Percentiles rank a stretch among this genome's conserved stretches.
phyloP scores from a whole-genome alignment of 2,797 vertebrate genomes.

The Amphiprion clarkii region DNA sequence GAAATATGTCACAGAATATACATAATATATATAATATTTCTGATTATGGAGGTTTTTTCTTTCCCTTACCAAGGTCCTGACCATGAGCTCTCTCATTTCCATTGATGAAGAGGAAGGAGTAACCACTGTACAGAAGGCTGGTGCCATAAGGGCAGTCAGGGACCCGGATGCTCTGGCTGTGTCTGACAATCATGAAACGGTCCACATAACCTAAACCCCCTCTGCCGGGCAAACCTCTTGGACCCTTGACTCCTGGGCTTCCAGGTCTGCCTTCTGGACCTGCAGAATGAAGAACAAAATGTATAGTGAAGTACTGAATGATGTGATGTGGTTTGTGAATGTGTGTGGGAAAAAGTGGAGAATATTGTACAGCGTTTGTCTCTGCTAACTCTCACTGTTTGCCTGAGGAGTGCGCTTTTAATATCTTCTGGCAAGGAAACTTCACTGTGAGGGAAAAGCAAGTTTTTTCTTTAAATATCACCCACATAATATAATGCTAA shows the following conservation, averaged over 20 bases:
- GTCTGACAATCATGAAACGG: constrained; percentile 92
- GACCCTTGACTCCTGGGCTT: constrained; percentile 86
- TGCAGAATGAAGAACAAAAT: constrained; percentile 59
- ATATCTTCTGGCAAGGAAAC: background rate
- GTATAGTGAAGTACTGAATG: background rate
- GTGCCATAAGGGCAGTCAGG: constrained; percentile 90
- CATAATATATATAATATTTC: background rate
- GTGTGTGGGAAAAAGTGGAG: background rate
- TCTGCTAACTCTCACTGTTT: background rate
- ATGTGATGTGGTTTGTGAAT: background rate
- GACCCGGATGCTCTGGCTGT: constrained; percentile 89
- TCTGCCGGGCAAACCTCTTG: constrained; percentile 82
- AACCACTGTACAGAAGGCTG: constrained; percentile 88
- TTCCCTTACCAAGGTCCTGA: constrained; percentile 91
- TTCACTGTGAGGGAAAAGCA: too few species aligned
- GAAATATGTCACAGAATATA: background rate
- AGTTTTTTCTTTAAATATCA: too few species aligned
- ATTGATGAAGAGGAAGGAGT: constrained; percentile 93
- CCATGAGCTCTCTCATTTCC: constrained; percentile 93
- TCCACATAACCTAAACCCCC: constrained; percentile 69
- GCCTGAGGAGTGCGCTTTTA: background rate
- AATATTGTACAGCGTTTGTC: background rate
- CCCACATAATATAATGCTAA: background rate
- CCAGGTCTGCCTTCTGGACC: constrained; percentile 87
- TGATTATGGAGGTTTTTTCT: background rate